Evolutionary conservation across 2,113 vertebrate species (phyloP), one percentile per base, ranked within the genome.

Genomic region (Tringa solitaria): DNA sequence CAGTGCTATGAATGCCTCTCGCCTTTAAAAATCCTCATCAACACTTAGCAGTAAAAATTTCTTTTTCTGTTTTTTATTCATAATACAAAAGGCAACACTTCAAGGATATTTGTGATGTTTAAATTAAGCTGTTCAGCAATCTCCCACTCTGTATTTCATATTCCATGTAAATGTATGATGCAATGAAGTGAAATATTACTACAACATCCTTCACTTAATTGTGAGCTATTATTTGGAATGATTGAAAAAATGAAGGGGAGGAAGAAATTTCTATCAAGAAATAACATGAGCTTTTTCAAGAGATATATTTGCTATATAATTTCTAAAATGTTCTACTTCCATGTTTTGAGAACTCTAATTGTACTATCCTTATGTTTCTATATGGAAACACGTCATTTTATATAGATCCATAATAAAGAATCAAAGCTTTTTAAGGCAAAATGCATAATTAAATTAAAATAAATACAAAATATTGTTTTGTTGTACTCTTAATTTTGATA

Each of bases 101-200:
- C 32, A 57, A 70, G 35, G 90, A 68, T 89, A 95, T 93, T 61
- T 97, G 48, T 26, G n/a, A 90, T 82, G 76, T 72, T 85, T 91
- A 82, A 92, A 90, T 74, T 59, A 84, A 97, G 39, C 68, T 59
- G 69, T 93, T 97, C 91, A 89, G 6, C 20, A 61, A 23, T 43
- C 8, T 10, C 53, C 59, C 39, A 48, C 79, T 92, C 56, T 12
- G 1, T 56, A 70, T 21, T 89, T 84, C n/a, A 26, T 32, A 81
- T 87, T 57, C 84, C 76, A 64, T 46, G 32, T 59, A 95, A 92
- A 51, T 68, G 43, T 80, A 89, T 82, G 63, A 95, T 74, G 63
- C 70, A 97, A 91, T 91, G 12, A 79, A 95, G 27, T 46, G 60
- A 94, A 87, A 90, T 95, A 86, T 37, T 57, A 39, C 88, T 90